These are phyloP conservation scores for Papilio demoleus DNA, from an alignment of 2,888 invertebrate genomes.

Conservation along the genomic window DNA sequence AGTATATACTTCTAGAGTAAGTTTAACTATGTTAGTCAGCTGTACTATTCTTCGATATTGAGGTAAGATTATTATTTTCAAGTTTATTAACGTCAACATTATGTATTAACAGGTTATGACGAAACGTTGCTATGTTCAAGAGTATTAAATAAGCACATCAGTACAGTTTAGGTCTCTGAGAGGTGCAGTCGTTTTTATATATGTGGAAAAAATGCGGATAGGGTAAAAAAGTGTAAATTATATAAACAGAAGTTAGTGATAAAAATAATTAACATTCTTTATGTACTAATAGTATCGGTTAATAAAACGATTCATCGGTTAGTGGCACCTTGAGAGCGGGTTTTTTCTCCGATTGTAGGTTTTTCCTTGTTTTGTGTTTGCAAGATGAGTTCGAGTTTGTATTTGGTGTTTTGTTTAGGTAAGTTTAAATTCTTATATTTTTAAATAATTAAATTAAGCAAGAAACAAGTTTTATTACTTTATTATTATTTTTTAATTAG, in stretches of 20 bases:
- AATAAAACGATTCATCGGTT: constrained; percentile 35
- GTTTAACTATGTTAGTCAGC: not conserved
- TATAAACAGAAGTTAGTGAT: constrained; percentile 21
- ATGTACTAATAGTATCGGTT: constrained; percentile 20
- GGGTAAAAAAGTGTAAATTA: constrained; percentile 9
- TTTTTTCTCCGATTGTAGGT: constrained; percentile 53
- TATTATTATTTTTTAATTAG: no score
- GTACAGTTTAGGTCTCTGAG: constrained; percentile 24
- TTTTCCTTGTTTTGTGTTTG: constrained; percentile 63
- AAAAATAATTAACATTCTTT: constrained; percentile 13
- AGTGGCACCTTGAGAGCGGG: constrained; percentile 57
- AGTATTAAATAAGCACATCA: constrained; percentile 26
- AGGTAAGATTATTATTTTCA: constrained; percentile 2
- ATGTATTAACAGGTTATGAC: constrained; percentile 35
- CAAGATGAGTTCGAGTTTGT: constrained; percentile 65
- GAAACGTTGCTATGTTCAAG: constrained; percentile 30
- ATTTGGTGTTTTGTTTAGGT: constrained; percentile 69
- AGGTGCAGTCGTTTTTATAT: constrained; percentile 14
- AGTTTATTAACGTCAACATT: constrained; percentile 12
- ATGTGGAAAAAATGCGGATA: constrained; percentile 19
- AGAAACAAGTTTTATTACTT: no score
- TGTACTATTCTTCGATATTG: not conserved
- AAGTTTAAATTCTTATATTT: constrained; percentile 53
- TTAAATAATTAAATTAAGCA: not conserved
- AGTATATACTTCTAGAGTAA: not conserved